phyloP scores from a whole-genome alignment of 2,888 invertebrate species.

The Carpatolechia fugitivella region DNA sequence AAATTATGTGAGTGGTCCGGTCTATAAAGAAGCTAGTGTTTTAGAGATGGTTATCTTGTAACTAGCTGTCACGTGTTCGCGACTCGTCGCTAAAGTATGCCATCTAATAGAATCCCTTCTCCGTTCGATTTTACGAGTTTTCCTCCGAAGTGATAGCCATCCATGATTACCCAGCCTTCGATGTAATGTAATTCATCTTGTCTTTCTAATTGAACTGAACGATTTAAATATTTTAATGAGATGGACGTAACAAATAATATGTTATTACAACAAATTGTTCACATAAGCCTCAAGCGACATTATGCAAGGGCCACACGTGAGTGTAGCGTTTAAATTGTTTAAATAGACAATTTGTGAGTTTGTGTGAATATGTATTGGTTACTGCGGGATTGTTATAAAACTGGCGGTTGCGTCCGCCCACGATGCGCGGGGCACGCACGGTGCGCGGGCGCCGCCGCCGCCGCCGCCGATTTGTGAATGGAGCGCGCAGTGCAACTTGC shows the following conservation, averaged over 20 bases:
- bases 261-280: not conserved
- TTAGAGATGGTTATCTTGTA: slow-evolving; percentile 58
- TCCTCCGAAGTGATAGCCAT: slow-evolving; percentile 32
- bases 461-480: slow-evolving; percentile 54
- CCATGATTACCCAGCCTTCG: slow-evolving; percentile 6
- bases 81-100: slow-evolving; percentile 43
- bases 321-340: not conserved
- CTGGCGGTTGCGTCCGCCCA: slow-evolving; percentile 54
- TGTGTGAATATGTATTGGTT: slow-evolving; percentile 27
- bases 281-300: not conserved
- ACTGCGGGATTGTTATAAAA: slow-evolving; percentile 48
- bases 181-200: not conserved
- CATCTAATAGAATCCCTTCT: slow-evolving; percentile 41
- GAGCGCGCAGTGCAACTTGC: slow-evolving; percentile 47
- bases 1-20: slow-evolving; percentile 39
- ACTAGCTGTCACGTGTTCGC: slow-evolving; percentile 58
- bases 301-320: slow-evolving; percentile 18
- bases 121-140: slow-evolving; percentile 33
- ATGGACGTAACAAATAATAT: not conserved
- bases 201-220: not conserved
- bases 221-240: not conserved
- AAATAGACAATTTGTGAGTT: slow-evolving; percentile 12
- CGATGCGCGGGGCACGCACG: slow-evolving; percentile 28
- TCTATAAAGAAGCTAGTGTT: slow-evolving; percentile 62
- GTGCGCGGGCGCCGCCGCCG: slow-evolving; percentile 2